phyloP scores from a whole-genome alignment of 2,888 invertebrate species.

The Nebria brevicollis region DNA sequence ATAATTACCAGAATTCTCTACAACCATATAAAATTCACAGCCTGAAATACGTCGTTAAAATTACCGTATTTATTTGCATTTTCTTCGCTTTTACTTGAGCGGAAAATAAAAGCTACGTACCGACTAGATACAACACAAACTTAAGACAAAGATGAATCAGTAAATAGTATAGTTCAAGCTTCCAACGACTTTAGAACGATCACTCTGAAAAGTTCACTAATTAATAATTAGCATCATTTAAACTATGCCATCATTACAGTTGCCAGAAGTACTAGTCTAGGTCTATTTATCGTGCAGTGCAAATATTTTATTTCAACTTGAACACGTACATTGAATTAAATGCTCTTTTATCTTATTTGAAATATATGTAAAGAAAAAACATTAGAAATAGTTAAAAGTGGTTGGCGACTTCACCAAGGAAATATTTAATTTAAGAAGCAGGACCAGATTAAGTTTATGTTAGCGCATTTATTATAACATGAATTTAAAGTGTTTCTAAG shows the following conservation, averaged over 20 bases:
- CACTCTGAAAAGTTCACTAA: constrained; percentile 38
- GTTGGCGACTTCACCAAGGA: too few species aligned
- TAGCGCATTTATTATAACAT: too few species aligned
- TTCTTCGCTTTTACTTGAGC: too few species aligned
- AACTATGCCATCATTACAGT: not conserved
- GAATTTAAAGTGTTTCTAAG: too few species aligned
- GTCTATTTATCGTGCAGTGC: constrained; percentile 11
- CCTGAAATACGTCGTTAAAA: too few species aligned
- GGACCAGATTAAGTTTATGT: too few species aligned
- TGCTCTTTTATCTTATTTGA: not conserved
- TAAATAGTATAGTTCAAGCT: constrained; percentile 8
- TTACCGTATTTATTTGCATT: too few species aligned
- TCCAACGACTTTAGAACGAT: constrained; percentile 24
- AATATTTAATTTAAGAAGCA: too few species aligned
- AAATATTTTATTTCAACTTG: constrained; percentile 38
- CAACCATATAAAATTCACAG: too few species aligned
- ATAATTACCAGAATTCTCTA: not conserved
- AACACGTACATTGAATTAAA: constrained; percentile 32
- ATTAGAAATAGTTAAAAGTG: too few species aligned
- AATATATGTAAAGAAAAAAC: not conserved
- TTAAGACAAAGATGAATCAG: not conserved
- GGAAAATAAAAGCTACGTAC: too few species aligned
- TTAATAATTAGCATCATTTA: constrained; percentile 38
- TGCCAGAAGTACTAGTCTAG: not conserved
- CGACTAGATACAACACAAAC: too few species aligned